Evolutionary conservation across 2,888 invertebrate genomes (phyloP).

Genomic region (Lycocerus yunnanus): DNA sequence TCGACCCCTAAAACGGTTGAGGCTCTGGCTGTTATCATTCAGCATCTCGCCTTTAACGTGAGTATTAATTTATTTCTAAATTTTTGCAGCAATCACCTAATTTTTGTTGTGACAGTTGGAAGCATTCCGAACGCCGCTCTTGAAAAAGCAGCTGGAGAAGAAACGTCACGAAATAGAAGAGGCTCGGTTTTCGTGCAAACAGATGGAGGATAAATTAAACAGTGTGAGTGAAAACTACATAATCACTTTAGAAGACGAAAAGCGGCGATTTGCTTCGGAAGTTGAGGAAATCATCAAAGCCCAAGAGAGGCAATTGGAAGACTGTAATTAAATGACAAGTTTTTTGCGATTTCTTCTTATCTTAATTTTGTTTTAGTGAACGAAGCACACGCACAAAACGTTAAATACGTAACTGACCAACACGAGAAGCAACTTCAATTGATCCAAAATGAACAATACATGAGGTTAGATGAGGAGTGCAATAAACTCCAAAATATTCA

Average conservation of each 20-base stretch:
- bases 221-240: constrained; percentile 52
- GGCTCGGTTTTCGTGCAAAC: constrained; percentile 50
- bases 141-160: constrained; percentile 58
- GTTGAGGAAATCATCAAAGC: constrained; percentile 46
- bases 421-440: constrained; percentile 39
- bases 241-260: constrained; percentile 50
- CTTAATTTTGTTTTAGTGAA: constrained; percentile 49
- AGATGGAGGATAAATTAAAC: constrained; percentile 56
- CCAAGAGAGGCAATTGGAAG: constrained; percentile 44
- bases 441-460: constrained; percentile 48
- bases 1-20: constrained; percentile 72
- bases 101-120: constrained; percentile 58
- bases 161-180: constrained; percentile 56
- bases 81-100: neutral
- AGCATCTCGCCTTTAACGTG: constrained; percentile 81
- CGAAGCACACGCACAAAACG: constrained; percentile 46
- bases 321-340: constrained; percentile 44
- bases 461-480: constrained; percentile 46
- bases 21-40: constrained; percentile 82
- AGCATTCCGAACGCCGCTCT: constrained; percentile 62
- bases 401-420: constrained; percentile 44
- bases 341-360: neutral
- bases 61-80: constrained; percentile 48
- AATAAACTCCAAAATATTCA: constrained; percentile 51
- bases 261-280: constrained; percentile 43